A percentile compares a stretch with the other conserved stretches of the same genome.
Conservation (phyloP, 2,113 vertebrate genomes). For the Tichodroma muraria region DNA sequence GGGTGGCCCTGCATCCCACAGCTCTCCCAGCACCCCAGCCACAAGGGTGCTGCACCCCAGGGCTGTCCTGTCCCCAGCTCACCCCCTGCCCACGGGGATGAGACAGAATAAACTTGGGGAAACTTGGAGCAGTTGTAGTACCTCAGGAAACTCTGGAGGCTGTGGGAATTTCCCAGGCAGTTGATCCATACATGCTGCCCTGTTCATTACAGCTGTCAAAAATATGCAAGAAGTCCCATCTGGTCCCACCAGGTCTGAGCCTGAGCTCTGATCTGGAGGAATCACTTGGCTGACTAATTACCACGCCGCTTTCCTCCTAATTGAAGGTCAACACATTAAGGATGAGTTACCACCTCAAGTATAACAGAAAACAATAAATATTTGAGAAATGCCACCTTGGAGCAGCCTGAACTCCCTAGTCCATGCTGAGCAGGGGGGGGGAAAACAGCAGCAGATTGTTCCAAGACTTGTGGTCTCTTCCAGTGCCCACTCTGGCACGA, state of each 20-base stretch:
- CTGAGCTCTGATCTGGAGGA: background rate
- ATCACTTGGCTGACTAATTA: slow-evolving; percentile 42
- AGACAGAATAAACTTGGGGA: background rate
- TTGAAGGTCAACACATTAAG: background rate
- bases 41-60: accelerated
- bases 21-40: background rate
- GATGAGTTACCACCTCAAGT: slow-evolving; percentile 27
- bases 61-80: background rate
- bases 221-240: slow-evolving; percentile 59
- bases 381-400: slow-evolving; percentile 7
- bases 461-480: too few species aligned
- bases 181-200: slow-evolving; percentile 54
- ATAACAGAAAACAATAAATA: slow-evolving; percentile 38
- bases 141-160: background rate
- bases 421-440: background rate
- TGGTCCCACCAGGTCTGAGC: slow-evolving; percentile 20
- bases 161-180: slow-evolving; percentile 34
- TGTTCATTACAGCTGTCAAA: slow-evolving; percentile 62
- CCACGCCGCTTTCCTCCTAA: slow-evolving; percentile 34
- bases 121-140: background rate
- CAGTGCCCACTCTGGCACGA: background rate
- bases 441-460: background rate
- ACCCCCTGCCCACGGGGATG: background rate
- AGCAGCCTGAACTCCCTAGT: background rate
- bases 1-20: background rate